Evolutionary conservation across 2,888 invertebrate genomes (phyloP).

Genomic region (Poecilus cupreus): DNA sequence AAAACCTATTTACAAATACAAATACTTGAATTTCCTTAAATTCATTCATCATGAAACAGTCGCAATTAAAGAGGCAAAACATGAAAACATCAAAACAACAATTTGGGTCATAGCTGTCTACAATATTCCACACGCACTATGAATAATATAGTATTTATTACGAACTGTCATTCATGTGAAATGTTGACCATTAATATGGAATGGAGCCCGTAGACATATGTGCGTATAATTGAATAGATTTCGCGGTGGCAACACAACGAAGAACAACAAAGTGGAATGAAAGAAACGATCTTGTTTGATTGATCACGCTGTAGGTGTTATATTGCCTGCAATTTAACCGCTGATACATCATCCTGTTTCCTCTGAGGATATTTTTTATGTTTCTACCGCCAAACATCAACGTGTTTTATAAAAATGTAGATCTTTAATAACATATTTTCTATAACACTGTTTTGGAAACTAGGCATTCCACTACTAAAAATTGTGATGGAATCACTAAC

Average conservation of each 20-base stretch:
- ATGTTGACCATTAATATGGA: constrained; percentile 1
- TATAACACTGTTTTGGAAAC: no score
- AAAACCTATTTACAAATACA: neutral
- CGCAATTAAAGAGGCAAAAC: neutral
- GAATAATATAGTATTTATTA: constrained; percentile 20
- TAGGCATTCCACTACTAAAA: no score
- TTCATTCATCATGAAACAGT: neutral
- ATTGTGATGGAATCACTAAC: no score
- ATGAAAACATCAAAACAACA: neutral
- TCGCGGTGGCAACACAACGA: neutral
- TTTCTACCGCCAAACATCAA: neutral
- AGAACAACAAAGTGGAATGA: neutral
- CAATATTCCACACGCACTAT: neutral
- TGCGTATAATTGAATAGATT: constrained; percentile 20
- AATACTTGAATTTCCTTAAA: neutral
- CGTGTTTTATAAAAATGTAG: neutral
- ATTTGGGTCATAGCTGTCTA: neutral
- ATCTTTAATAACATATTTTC: no score
- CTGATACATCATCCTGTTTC: neutral
- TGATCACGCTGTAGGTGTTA: constrained; percentile 22
- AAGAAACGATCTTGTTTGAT: constrained; percentile 27
- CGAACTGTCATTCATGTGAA: constrained; percentile 2
- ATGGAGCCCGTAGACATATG: neutral
- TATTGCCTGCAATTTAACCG: constrained; percentile 8
- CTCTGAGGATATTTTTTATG: neutral